Base-by-base conservation (phyloP, 2,797 vertebrate species). In the Cottoperca gobio region DNA sequence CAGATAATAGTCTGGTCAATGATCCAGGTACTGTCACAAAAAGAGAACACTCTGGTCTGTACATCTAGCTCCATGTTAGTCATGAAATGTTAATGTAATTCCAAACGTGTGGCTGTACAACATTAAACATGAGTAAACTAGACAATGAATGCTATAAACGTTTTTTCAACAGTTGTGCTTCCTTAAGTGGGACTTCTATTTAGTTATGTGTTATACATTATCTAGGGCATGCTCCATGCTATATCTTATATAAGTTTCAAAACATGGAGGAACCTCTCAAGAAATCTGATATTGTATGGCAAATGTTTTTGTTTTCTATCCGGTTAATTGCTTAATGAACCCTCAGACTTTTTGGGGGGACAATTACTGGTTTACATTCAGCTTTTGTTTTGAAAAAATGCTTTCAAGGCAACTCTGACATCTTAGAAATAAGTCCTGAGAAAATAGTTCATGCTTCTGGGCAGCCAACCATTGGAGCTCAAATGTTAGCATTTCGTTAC, bases 1-100 rank as follows among this genome's bases (percentile, higher is more conserved):
- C 24, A 49, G 7, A 42, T 28, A 46, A 72, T 39, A 24, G 37
- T 69, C 37, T 65, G 59, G 77, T 76, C 70, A 76, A 26, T 84
- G 72, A 71, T 74, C 40, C 67, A 75, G 35, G 59, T 73, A 35
- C 14, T 61, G 33, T 49, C 35, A 75, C 21, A 49, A 26, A 48
- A 28, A 43, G 57, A 1, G 63, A 55, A 69, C 28, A 21, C 33
- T 42, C 45, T 42, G 2, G 8, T 33, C 21, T 48, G 53, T 69
- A 42, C 49, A 63, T 54, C n/a, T 42, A 31, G n/a, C n/a, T n/a
- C n/a, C n/a, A n/a, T n/a, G n/a, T 62, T 50, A 62, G 65, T 58
- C 65, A 62, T 62, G 57, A 73, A 48, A 4, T 17, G 35, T 70
- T 67, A 72, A 70, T 19, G 37, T 23, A 40, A 26, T 26, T 39